Percentiles rank a stretch among this genome's conserved stretches.
Conservation (phyloP, 2,888 invertebrate species). For the Drosophila sordidula region DNA sequence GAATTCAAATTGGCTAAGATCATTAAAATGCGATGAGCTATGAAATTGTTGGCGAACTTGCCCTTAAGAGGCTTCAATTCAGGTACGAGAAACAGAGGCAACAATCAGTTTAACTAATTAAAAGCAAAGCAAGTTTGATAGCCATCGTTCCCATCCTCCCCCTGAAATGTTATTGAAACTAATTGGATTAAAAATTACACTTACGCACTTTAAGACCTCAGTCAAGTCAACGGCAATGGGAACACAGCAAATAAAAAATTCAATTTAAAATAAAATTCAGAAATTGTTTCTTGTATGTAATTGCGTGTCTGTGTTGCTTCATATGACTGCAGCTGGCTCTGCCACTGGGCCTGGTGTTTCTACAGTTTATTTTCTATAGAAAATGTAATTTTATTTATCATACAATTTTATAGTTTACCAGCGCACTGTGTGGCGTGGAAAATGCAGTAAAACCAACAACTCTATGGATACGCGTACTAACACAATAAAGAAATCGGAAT, state of each 20-base stretch:
- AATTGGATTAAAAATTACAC: conserved; percentile 67
- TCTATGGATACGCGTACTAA: conserved; percentile 4
- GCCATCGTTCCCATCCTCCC: conserved; percentile 1
- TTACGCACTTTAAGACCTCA: conserved; percentile 28
- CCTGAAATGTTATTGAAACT: conserved; percentile 60
- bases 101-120: conserved; percentile 47
- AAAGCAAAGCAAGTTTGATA: conserved; percentile 25
- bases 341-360: conserved; percentile 1
- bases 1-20: conserved; percentile 42
- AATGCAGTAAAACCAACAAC: conserved; percentile 41
- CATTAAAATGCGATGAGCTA: conserved; percentile 36
- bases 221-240: conserved; percentile 2
- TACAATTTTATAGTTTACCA: conserved; percentile 44
- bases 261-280: conserved; percentile 16
- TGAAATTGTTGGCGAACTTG: conserved; percentile 58
- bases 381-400: conserved; percentile 47
- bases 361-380: conserved; percentile 31
- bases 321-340: not conserved
- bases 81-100: conserved; percentile 20
- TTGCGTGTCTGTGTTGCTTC: conserved; percentile 18
- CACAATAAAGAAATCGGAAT: conserved; percentile 33
- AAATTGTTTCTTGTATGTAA: conserved; percentile 42
- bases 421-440: conserved; percentile 44
- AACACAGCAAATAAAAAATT: conserved; percentile 18
- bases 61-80: conserved; percentile 70